Evolutionary conservation across 64 coral and sea anemone genomes (phyloP), one percentile per base, ranked within the genome.

Genomic region (Montipora foliosa): DNA sequence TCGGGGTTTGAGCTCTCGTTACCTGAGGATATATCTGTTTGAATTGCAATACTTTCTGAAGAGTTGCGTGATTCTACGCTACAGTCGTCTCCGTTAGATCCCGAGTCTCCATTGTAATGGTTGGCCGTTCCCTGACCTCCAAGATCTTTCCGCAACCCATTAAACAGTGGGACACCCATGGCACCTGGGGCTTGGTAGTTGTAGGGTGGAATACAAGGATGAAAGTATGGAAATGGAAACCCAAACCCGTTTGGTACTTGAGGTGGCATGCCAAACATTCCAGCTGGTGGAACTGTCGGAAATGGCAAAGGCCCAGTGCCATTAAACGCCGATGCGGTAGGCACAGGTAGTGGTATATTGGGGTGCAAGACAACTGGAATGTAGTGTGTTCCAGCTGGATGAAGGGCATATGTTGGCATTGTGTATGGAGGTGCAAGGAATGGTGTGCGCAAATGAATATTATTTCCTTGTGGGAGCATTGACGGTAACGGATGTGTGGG

Each of bases 331-430:
- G 62, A 15, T 12, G 82, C 13, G 1, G 44, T 17, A 51, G 82
- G 64, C n/a, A 67, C 15, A 44, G 96, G 96, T 16, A 98, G 64
- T 73, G 91, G 91, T 17, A 96, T 75, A 15, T 79, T 93, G 6
- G 96, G 89, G 16, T 98, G 96, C 19, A 98, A 74, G 21, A 86
- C 78, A 24, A 98, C 93, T n/a, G 96, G 96, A 49, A 98, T 95
- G 46, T 95, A 98, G 29, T 98, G 96, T 2, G 96, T 98, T 2
- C 96, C 96, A 44, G 96, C 93, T 8, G 96, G 96, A 58, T 98
- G 93, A 1, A 98, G 67, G 29, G 96, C 96, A 81, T 98, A 98
- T 15, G 96, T 84, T n/a, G 96, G 96, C 14, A 95, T 82, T 0
- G 89, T 76, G 67, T 88, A 98, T 5, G 93, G 67, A 29, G 83